Percentiles rank a stretch among this genome's conserved stretches.
phyloP scores from a whole-genome alignment of 2,113 vertebrate species.

The Meriones unguiculatus region DNA sequence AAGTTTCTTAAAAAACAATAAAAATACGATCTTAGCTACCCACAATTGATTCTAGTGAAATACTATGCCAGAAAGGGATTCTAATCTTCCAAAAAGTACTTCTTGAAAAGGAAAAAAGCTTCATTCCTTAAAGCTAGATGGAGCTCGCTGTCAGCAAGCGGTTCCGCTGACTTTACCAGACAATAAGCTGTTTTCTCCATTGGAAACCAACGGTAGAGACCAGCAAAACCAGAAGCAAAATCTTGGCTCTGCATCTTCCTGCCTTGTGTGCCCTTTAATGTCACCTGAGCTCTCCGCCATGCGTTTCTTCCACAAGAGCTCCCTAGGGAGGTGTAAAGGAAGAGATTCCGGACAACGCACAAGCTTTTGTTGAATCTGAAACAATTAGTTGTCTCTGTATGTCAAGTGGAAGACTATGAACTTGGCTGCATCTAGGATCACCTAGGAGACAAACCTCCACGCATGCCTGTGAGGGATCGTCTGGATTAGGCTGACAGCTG shows the following conservation, averaged over 20 bases:
- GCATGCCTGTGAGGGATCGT: neutral
- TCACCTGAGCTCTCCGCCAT: slow-evolving; percentile 51
- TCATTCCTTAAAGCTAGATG: slow-evolving; percentile 57
- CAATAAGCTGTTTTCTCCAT: slow-evolving; percentile 62
- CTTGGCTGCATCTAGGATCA: neutral
- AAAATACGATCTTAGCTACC: slow-evolving; percentile 64
- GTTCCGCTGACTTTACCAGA: slow-evolving; percentile 55
- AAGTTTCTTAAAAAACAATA: slow-evolving; percentile 49
- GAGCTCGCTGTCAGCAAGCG: slow-evolving; percentile 45
- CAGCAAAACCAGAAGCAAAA: slow-evolving; percentile 68
- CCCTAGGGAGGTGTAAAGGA: slow-evolving; percentile 56
- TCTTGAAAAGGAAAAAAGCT: slow-evolving; percentile 22
- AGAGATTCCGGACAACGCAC: slow-evolving; percentile 50
- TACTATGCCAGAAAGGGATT: slow-evolving; percentile 42
- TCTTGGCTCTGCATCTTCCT: slow-evolving; percentile 66
- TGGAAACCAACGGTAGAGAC: slow-evolving; percentile 67
- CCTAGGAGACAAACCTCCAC: neutral
- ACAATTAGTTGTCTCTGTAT: neutral
- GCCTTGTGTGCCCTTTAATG: slow-evolving; percentile 67
- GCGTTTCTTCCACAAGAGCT: slow-evolving; percentile 59
- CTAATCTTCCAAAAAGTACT: slow-evolving; percentile 58
- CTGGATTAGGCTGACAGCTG: neutral
- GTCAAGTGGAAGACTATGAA: neutral
- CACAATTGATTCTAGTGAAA: slow-evolving; percentile 15
- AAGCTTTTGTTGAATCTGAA: slow-evolving; percentile 55